phyloP scores from a whole-genome alignment of 1,140 invertebrate species.

The Carposina sasakii region DNA sequence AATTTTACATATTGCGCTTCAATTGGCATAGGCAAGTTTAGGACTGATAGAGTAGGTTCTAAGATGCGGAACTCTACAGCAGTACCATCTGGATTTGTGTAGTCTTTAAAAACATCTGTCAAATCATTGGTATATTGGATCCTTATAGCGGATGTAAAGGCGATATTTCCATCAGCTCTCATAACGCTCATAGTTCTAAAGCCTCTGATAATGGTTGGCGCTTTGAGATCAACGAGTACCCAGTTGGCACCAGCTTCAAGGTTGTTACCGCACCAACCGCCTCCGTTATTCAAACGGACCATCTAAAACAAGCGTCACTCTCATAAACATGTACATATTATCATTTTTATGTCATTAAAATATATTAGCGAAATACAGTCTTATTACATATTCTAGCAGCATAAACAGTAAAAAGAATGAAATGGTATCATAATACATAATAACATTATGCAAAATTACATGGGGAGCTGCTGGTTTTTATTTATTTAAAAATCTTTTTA shows the following conservation, averaged over 20 bases:
- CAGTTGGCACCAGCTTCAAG: conserved; percentile 89
- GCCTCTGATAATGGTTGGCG: conserved; percentile 91
- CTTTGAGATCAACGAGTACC: conserved; percentile 90
- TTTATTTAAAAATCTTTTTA: conserved; percentile 5
- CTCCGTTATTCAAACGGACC: conserved; percentile 85
- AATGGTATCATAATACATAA: too few relatives aligned
- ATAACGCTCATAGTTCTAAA: conserved; percentile 92
- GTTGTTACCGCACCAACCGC: conserved; percentile 92
- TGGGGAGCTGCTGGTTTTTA: too few relatives aligned
- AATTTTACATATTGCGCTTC: conserved; percentile 93
- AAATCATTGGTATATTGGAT: conserved; percentile 91
- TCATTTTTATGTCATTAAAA: too few relatives aligned
- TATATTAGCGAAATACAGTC: too few relatives aligned
- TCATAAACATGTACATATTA: too few relatives aligned
- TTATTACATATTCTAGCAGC: too few relatives aligned
- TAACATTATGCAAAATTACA: too few relatives aligned
- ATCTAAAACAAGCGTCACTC: conserved; percentile 76
- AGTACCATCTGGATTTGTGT: conserved; percentile 91
- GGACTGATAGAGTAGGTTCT: conserved; percentile 88
- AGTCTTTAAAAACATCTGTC: conserved; percentile 91
- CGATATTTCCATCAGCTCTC: conserved; percentile 83
- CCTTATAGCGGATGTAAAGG: conserved; percentile 90
- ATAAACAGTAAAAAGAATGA: too few relatives aligned
- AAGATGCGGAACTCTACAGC: conserved; percentile 93
- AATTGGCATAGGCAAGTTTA: conserved; percentile 92